A percentile compares a stretch with the other conserved stretches of the same genome.
These are phyloP conservation scores for Gracilinanus agilis DNA, from an alignment of 2,113 vertebrate genomes.

Conservation along the genomic window DNA sequence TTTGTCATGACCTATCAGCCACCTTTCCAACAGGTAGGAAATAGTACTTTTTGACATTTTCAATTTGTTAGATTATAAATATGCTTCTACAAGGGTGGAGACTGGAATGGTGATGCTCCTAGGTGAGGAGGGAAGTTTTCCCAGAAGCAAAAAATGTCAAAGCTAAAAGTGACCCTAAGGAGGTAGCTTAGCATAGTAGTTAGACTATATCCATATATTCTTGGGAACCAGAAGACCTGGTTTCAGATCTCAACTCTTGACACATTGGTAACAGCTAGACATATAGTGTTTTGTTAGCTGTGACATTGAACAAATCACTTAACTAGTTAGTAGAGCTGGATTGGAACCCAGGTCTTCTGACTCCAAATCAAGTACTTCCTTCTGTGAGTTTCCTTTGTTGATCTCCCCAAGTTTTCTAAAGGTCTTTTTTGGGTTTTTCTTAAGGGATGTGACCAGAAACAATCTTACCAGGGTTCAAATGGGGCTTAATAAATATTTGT, in stretches of 20 bases:
- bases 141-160: background rate
- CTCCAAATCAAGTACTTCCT: background rate
- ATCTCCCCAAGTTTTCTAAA: background rate
- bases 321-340: background rate
- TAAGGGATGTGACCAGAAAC: background rate
- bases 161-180: background rate
- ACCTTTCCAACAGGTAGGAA: background rate
- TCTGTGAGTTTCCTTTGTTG: background rate
- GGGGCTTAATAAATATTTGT: background rate
- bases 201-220: background rate
- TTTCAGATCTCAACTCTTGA: background rate
- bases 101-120: background rate
- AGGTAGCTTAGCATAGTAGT: background rate
- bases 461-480: background rate
- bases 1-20: background rate
- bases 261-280: background rate
- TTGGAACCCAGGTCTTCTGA: background rate
- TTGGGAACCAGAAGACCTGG: background rate
- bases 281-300: too few relatives aligned
- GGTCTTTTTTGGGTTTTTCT: background rate
- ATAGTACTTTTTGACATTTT: background rate
- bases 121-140: background rate
- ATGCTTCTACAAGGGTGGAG: background rate
- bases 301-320: background rate
- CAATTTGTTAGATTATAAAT: background rate